Evolutionary conservation across 2,113 vertebrate species (phyloP).

Genomic region (Prochilodus magdalenae): DNA sequence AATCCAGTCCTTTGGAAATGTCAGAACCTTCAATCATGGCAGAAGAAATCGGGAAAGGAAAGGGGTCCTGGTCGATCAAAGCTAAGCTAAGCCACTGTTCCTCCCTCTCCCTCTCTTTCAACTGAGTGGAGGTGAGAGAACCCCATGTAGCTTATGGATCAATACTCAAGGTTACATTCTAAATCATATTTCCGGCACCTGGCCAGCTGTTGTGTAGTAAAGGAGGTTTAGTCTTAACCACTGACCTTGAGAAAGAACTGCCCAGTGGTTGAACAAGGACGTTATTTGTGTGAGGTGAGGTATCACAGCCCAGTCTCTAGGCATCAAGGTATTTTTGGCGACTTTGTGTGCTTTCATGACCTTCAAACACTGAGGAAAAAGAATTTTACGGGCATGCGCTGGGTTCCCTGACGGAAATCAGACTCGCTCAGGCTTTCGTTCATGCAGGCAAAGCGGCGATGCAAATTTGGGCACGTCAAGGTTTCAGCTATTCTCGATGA

Average conservation of each 20-base stretch:
- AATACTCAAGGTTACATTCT: constrained; percentile 33
- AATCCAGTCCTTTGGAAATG: constrained; percentile 22
- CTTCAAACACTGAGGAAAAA: neutral
- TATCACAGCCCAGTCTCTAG: neutral
- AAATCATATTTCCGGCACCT: constrained; percentile 24
- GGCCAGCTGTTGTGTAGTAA: neutral
- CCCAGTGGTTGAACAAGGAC: neutral
- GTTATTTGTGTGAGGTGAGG: neutral
- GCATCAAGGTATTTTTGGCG: too few species aligned
- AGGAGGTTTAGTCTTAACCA: constrained; percentile 2
- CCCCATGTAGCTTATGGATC: constrained; percentile 12
- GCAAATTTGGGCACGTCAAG: neutral
- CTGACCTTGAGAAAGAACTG: constrained; percentile 24
- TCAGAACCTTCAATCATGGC: constrained; percentile 32
- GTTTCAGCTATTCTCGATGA: neutral
- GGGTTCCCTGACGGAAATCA: neutral
- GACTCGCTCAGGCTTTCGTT: too few species aligned
- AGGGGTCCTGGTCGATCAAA: constrained; percentile 1
- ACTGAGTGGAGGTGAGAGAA: constrained; percentile 19
- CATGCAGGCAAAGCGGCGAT: too few species aligned
- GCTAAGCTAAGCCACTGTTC: neutral
- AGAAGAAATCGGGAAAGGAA: constrained; percentile 1
- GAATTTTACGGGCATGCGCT: neutral
- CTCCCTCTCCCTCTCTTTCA: neutral
- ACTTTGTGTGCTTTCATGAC: neutral